These are phyloP conservation scores for Pollenia labialis DNA, from an alignment of 2,888 invertebrate species.

Conservation along the genomic window DNA sequence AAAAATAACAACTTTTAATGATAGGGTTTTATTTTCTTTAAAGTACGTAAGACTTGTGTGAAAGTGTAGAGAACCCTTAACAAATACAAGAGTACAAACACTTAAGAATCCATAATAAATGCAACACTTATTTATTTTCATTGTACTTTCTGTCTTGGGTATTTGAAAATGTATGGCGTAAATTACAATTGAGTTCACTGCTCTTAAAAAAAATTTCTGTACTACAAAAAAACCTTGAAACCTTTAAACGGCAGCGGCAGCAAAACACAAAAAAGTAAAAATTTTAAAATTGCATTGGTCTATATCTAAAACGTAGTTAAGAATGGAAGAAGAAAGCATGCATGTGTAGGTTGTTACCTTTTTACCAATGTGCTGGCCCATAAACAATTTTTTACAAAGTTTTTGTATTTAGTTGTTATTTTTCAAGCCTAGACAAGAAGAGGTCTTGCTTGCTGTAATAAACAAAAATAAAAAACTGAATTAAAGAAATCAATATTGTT, in stretches of 20 bases:
- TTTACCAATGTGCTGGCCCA: neutral
- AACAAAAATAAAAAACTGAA: constrained; percentile 1
- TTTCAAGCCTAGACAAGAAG: constrained; percentile 20
- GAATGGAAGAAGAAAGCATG: neutral
- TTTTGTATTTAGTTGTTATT: constrained; percentile 56
- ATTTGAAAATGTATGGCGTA: constrained; percentile 5
- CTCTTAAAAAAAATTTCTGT: constrained; percentile 50
- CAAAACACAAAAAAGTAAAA: constrained; percentile 14
- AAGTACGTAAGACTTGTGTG: neutral
- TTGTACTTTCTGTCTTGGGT: constrained; percentile 11
- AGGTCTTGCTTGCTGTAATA: constrained; percentile 15
- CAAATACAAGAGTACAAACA: neutral
- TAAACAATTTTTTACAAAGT: neutral
- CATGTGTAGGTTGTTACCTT: constrained; percentile 47
- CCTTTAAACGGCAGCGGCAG: constrained; percentile 62
- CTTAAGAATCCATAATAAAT: constrained; percentile 26
- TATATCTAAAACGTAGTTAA: constrained; percentile 36
- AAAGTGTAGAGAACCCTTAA: neutral
- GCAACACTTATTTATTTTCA: constrained; percentile 19
- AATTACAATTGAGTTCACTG: constrained; percentile 70
- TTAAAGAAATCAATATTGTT: constrained; percentile 58
- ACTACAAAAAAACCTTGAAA: constrained; percentile 75
- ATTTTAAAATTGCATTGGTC: constrained; percentile 44
- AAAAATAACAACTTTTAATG: too few relatives aligned
- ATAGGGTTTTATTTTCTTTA: neutral